phyloP scores from a whole-genome alignment of 2,113 vertebrate species.

The Neofelis nebulosa region DNA sequence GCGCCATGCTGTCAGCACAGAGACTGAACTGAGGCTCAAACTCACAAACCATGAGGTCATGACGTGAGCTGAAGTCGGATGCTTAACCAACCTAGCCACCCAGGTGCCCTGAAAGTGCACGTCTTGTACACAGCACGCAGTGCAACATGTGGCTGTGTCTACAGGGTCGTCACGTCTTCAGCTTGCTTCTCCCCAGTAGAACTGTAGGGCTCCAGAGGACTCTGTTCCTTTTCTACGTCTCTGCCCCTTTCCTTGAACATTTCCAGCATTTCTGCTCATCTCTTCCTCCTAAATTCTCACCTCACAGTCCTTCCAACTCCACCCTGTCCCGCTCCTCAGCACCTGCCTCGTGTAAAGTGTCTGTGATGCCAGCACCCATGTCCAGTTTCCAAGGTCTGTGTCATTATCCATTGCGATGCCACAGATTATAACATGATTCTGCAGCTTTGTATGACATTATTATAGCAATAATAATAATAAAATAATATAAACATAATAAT shows the following conservation, averaged over 20 bases:
- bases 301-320: accelerated
- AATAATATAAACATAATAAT: no score
- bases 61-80: no score
- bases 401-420: no score
- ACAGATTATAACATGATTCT: no score
- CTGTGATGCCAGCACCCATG: background rate
- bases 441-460: no score
- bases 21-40: no score
- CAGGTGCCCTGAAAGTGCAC: background rate
- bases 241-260: background rate
- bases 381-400: no score
- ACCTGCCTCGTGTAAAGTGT: background rate
- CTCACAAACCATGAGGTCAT: no score
- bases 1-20: no score
- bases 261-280: background rate
- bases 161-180: background rate
- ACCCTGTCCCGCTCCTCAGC: background rate
- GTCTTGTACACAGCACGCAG: background rate
- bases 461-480: no score
- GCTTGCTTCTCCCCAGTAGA: background rate
- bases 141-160: background rate
- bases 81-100: no score
- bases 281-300: background rate
- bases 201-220: background rate
- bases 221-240: background rate